Evolutionary conservation across 2,113 vertebrate genomes (phyloP), one percentile per base, ranked within the genome.

Genomic region (Melanerpes formicivorus): DNA sequence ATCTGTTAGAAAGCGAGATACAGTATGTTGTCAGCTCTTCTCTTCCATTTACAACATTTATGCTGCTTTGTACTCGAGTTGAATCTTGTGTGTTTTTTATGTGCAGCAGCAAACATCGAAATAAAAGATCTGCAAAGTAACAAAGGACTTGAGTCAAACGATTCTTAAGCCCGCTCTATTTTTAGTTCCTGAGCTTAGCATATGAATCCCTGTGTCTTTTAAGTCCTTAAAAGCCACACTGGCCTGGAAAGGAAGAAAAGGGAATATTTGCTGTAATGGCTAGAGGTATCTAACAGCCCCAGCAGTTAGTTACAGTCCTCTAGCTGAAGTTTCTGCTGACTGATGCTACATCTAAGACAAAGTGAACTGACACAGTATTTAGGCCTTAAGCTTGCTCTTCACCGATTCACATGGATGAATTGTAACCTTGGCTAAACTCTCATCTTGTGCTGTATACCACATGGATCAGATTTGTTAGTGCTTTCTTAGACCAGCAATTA

Each of bases 81-180:
- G 42, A 84, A 95, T 71, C 34, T 60, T 92, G n/a, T 70, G 88
- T 78, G 90, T 83, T 82, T 90, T 90, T 92, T 87, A 91, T 94
- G 93, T 90, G 93, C 92, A 93, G 65, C 85, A 67, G 76, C 46
- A 73, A 84, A 48, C 62, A 77, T 48, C 50, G 79, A 78, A 97
- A 96, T 97, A 96, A 97, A 97, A 96, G 95, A 94, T 90, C 85
- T 95, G 94, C 85, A 79, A 95, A 93, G 95, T 95, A 73, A 83
- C 65, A 71, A 76, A 77, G 88, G 40, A 1, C 0, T 34, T 59
- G 67, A 77, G 70, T 93, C 55, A 11, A 42, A 56, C 30, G 7
- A 65, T 91, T 74, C 64, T 52, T 87, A 66, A 11, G 17, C 9
- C 34, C 5, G 10, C 5, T 44, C 3, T 46, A 9, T 56, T 82